Conservation (phyloP, 1,140 invertebrate species). For the Caerostris darwini region DNA sequence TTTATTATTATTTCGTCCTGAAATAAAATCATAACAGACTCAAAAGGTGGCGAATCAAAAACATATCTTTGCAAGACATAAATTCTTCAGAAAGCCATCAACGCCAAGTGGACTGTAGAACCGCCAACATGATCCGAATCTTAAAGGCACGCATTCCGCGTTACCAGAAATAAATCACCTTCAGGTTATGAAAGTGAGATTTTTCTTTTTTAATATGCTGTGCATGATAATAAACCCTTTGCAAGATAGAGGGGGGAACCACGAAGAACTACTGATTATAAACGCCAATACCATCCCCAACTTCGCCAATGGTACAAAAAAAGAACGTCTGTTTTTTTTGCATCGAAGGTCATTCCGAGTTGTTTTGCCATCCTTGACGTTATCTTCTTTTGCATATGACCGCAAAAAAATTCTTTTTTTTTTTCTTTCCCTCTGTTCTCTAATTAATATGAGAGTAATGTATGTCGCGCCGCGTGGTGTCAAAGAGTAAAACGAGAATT, state of each 20-base stretch:
- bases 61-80: too few relatives aligned
- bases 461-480: conserved; percentile 11
- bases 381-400: conserved; percentile 26
- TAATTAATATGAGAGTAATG: conserved; percentile 37
- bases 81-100: too few relatives aligned
- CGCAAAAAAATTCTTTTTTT: background rate
- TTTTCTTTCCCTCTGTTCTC: background rate
- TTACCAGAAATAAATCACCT: background rate
- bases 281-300: background rate
- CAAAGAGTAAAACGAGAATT: background rate
- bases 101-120: too few relatives aligned
- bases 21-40: too few relatives aligned
- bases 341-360: background rate
- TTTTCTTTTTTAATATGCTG: background rate
- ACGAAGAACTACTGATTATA: background rate
- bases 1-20: too few relatives aligned
- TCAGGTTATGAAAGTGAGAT: background rate
- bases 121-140: too few relatives aligned
- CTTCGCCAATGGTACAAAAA: background rate
- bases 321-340: background rate
- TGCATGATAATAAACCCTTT: too few relatives aligned
- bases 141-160: too few relatives aligned
- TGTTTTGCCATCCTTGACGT: conserved; percentile 21
- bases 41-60: too few relatives aligned
- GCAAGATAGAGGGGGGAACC: background rate